Evolutionary conservation across 1,140 invertebrate genomes (phyloP), one percentile per base, ranked within the genome.

Genomic region (Probaryconus sp.): DNA sequence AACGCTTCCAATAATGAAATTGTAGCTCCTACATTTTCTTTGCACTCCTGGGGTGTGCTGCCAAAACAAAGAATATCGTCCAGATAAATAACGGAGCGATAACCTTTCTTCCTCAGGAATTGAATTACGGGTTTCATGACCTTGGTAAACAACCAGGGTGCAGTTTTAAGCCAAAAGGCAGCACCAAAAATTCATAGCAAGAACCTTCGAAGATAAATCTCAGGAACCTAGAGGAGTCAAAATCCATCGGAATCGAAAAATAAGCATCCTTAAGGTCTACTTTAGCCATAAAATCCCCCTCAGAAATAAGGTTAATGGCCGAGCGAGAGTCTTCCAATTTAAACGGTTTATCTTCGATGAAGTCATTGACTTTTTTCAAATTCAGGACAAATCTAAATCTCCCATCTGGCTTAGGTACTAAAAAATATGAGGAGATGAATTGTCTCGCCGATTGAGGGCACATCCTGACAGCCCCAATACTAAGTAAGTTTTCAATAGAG

Each of bases 11-110:
- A 21, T 1, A 51, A n/a, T 7, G 11, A n/a, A 1, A 10, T 21
- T 1, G 48, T 20, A 6, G 9, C 6, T 13, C 13, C 3, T 9
- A 37, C 33, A 4, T 35, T 51, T n/a, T 18, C 5, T 33, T 20
- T 3, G 16, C 45, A 50, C 4, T n/a, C 1, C 17, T 50, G 1
- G 16, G 18, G 21, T 1, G 45, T 6, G 4, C n/a, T 6, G 1
- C 18, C 48, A 37, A 51, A 10, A n/a, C 48, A 51, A 13, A 51
- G 9, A 11, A 51, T 11, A 9, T 51, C 48, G 10, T 51, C 48
- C 5, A 51, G 7, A 13, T 51, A 51, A 2, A 51, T 16, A 0
- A 35, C 31, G 2, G 48, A 51, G 2, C 11, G 1, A 37, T 11
- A 11, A 13, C 48, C 30, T 2, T 35, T 5, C 17, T 51, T 1